Conservation (phyloP, 2,888 invertebrate species). For the Sinohyriopsis cumingii region DNA sequence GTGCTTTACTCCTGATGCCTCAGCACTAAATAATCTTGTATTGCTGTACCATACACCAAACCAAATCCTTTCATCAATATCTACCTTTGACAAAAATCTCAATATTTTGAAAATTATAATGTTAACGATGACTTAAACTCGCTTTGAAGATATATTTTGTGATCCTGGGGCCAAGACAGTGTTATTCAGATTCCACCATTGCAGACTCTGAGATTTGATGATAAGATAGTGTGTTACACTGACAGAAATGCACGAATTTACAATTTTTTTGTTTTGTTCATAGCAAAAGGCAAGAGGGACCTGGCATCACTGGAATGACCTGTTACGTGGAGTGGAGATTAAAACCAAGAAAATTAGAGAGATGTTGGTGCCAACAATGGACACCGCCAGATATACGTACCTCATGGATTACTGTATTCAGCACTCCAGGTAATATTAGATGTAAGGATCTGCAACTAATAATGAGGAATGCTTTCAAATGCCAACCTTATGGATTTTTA, state of each 20-base stretch:
- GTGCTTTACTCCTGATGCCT: no score
- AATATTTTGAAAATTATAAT: no score
- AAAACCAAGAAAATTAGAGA: slow-evolving; percentile 71
- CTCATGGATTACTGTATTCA: slow-evolving; percentile 72
- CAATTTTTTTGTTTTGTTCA: slow-evolving; percentile 7
- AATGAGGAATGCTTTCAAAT: background rate
- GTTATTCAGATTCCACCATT: no score
- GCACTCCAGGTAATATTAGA: slow-evolving; percentile 58
- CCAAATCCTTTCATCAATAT: no score
- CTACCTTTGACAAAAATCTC: no score
- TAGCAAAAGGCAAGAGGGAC: slow-evolving; percentile 85
- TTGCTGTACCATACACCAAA: no score
- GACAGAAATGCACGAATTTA: background rate
- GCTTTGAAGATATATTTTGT: background rate
- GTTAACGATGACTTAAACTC: no score
- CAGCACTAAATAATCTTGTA: no score
- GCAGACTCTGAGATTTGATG: background rate
- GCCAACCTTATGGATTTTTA: no score
- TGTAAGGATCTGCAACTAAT: background rate
- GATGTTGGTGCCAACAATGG: slow-evolving; percentile 74
- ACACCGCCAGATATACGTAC: slow-evolving; percentile 73
- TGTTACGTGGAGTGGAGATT: slow-evolving; percentile 73
- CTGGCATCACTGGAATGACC: slow-evolving; percentile 91
- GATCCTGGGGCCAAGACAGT: no score
- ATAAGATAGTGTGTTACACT: background rate